Evolutionary conservation across 2,888 invertebrate genomes (phyloP).

Genomic region (Erebia ligea): DNA sequence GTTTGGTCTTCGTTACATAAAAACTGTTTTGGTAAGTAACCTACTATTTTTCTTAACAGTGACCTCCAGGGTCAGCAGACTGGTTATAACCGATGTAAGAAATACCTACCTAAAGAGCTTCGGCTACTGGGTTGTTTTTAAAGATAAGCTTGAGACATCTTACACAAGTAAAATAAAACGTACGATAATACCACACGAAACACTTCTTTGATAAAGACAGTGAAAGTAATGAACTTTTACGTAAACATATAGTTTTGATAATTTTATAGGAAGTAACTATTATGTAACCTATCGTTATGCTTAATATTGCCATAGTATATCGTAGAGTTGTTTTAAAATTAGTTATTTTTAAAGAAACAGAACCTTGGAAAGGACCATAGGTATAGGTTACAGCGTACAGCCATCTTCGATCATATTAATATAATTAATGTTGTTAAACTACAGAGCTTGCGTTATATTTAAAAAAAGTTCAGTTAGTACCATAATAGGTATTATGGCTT

Average conservation of each 20-base stretch:
- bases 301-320: no score
- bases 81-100: not conserved
- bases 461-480: no score
- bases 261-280: not conserved
- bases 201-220: not conserved
- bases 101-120: not conserved
- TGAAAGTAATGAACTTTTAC: not conserved
- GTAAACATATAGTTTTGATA: not conserved
- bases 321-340: no score
- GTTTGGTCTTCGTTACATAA: not conserved
- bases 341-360: no score
- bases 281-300: no score
- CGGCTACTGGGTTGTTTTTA: not conserved
- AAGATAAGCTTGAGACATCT: constrained; percentile 1
- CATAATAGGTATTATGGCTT: no score
- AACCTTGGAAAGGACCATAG: no score
- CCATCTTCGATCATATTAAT: no score
- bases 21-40: not conserved
- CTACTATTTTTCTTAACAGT: not conserved
- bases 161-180: not conserved
- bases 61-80: not conserved
- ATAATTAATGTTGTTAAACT: no score
- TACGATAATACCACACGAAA: not conserved
- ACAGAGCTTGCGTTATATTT: no score
- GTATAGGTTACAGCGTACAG: no score